Evolutionary conservation across 2,113 vertebrate genomes (phyloP).

Genomic region (Eolophus roseicapilla): DNA sequence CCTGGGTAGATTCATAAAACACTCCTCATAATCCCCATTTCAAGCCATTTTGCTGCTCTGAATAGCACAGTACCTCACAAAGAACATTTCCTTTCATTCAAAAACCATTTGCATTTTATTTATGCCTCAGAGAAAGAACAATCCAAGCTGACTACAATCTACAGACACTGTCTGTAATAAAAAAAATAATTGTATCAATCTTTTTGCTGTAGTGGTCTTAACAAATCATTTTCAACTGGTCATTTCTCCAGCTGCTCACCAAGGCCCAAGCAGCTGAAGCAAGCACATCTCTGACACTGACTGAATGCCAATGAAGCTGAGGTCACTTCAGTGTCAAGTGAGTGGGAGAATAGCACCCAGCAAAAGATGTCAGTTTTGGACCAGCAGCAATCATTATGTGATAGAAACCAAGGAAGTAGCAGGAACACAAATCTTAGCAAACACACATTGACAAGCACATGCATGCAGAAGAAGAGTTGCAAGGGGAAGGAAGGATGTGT

Average conservation of each 20-base stretch:
- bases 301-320: slow-evolving; percentile 79
- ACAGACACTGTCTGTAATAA: slow-evolving; percentile 78
- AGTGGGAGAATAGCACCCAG: slow-evolving; percentile 31
- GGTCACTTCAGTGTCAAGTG: slow-evolving; percentile 56
- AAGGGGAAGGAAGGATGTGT: neutral
- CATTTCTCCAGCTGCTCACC: slow-evolving; percentile 84
- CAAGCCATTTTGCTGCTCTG: slow-evolving; percentile 54
- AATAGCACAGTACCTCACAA: slow-evolving; percentile 60
- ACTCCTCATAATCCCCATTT: slow-evolving; percentile 64
- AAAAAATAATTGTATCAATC: slow-evolving; percentile 88
- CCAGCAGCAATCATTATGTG: slow-evolving; percentile 40
- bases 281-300: slow-evolving; percentile 61
- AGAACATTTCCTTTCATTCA: slow-evolving; percentile 69
- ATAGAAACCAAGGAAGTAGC: slow-evolving; percentile 21
- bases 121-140: slow-evolving; percentile 74
- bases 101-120: slow-evolving; percentile 78
- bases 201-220: slow-evolving; percentile 80
- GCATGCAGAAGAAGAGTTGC: neutral
- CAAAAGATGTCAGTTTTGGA: slow-evolving; percentile 64
- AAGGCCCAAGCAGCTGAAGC: slow-evolving; percentile 74
- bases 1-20: slow-evolving; percentile 65
- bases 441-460: neutral
- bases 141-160: slow-evolving; percentile 81
- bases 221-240: slow-evolving; percentile 84
- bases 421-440: slow-evolving; percentile 35